These are phyloP conservation scores for Procambarus virginalis DNA, from an alignment of 1,140 invertebrate species.

Conservation along the genomic window DNA sequence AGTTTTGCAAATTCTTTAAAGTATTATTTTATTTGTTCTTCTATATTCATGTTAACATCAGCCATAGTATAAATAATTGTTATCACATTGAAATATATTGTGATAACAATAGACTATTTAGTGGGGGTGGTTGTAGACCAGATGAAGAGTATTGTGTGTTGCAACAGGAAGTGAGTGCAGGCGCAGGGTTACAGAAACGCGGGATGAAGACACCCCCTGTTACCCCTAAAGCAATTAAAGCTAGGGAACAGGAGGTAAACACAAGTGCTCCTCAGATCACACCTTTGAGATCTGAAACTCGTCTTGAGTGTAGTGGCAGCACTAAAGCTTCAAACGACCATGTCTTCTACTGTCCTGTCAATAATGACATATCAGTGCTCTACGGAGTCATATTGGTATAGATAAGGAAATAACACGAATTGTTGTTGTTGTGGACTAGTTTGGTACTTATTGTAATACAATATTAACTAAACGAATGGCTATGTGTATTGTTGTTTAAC, in stretches of 20 bases:
- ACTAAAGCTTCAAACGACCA: slow-evolving; percentile 26
- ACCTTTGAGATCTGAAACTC: slow-evolving; percentile 10
- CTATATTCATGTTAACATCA: not conserved
- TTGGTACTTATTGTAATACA: not conserved
- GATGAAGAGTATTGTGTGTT: slow-evolving; percentile 40
- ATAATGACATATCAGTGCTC: slow-evolving; percentile 29
- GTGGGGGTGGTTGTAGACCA: not conserved
- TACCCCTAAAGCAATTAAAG: slow-evolving; percentile 24
- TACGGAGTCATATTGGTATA: slow-evolving; percentile 31
- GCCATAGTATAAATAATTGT: not conserved
- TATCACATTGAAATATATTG: not conserved
- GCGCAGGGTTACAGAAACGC: slow-evolving; percentile 40
- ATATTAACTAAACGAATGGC: not conserved
- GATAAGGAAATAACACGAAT: not conserved
- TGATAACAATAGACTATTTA: not conserved
- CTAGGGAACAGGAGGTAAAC: slow-evolving; percentile 10
- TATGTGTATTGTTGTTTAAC: not conserved
- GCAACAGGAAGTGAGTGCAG: slow-evolving; percentile 55
- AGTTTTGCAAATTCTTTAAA: not conserved
- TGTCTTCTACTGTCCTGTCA: slow-evolving; percentile 45
- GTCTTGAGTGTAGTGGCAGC: slow-evolving; percentile 1
- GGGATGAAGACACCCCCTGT: slow-evolving; percentile 17
- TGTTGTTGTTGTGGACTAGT: not conserved
- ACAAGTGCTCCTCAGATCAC: not conserved
- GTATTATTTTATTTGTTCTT: not conserved